These are phyloP conservation scores for Stenopsyche tienmushanensis DNA, from an alignment of 1,140 invertebrate genomes.

Conservation along the genomic window DNA sequence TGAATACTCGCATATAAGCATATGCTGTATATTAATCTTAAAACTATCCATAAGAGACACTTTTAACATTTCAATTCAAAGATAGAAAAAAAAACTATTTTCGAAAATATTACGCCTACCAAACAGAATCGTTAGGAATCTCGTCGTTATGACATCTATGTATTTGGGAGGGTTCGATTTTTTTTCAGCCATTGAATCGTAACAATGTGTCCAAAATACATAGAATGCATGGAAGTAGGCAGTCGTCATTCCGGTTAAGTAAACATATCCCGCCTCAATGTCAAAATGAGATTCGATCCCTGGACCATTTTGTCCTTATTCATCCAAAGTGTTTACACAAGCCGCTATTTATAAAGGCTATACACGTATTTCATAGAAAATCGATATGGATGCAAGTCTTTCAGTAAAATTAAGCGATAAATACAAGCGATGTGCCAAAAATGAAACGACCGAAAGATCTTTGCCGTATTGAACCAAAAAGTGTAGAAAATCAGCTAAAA, in stretches of 20 bases:
- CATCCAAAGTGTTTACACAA: conserved; percentile 37
- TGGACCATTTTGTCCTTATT: conserved; percentile 27
- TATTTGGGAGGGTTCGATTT: background rate
- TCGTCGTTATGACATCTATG: too few relatives aligned
- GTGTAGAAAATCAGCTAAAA: too few relatives aligned
- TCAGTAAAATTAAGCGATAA: conserved; percentile 5
- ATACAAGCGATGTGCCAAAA: too few relatives aligned
- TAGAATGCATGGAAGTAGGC: background rate
- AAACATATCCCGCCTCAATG: conserved; percentile 40
- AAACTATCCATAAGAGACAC: too few relatives aligned
- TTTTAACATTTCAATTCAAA: too few relatives aligned
- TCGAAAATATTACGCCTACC: too few relatives aligned
- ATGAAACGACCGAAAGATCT: too few relatives aligned
- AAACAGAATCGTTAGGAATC: too few relatives aligned
- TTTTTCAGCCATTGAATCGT: background rate
- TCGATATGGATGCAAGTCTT: background rate
- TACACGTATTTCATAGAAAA: conserved; percentile 30
- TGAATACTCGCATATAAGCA: too few relatives aligned
- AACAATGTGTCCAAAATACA: background rate
- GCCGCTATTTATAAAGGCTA: conserved; percentile 27
- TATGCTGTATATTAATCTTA: too few relatives aligned
- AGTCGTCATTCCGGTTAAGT: conserved; percentile 35
- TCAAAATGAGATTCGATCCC: conserved; percentile 25
- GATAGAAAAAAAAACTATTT: too few relatives aligned
- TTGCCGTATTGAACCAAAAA: too few relatives aligned